Percentiles rank a stretch among this genome's conserved stretches.
phyloP scores from a whole-genome alignment of 2,888 invertebrate genomes.

The Trachelus troglodyta region DNA sequence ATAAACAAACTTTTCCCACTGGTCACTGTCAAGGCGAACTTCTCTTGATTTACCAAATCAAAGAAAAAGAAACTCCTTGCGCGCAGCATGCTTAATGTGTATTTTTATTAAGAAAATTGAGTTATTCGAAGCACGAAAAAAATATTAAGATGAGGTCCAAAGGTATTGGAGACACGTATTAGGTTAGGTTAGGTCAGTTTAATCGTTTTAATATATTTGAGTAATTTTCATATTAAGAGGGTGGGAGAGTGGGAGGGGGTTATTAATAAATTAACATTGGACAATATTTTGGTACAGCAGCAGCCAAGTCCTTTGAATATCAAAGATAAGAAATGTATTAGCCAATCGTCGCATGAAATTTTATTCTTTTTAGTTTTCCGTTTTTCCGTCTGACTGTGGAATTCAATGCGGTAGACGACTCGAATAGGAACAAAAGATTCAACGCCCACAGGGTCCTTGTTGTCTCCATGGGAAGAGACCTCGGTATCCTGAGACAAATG shows the following conservation, averaged over 20 bases:
- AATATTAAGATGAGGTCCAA: neutral
- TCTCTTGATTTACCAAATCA: neutral
- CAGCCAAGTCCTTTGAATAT: neutral
- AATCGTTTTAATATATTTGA: neutral
- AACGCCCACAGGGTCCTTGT: neutral
- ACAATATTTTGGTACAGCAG: neutral
- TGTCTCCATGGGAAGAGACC: neutral
- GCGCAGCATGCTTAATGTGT: neutral
- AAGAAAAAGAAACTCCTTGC: neutral
- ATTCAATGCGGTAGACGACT: neutral
- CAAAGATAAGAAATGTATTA: neutral
- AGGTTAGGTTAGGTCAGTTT: neutral
- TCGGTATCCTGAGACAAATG: neutral
- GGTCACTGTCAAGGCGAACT: constrained; percentile 22
- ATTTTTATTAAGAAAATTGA: neutral
- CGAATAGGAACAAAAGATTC: neutral
- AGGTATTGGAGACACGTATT: neutral
- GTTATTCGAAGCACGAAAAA: neutral
- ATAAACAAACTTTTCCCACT: constrained; percentile 10
- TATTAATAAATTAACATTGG: no score
- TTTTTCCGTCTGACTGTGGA: neutral
- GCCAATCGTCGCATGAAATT: neutral
- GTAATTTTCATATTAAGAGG: neutral
- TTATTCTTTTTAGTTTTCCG: neutral
- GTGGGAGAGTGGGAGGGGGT: accelerated